Conservation (phyloP, 2,888 invertebrate genomes). For the Meta bourneti region DNA sequence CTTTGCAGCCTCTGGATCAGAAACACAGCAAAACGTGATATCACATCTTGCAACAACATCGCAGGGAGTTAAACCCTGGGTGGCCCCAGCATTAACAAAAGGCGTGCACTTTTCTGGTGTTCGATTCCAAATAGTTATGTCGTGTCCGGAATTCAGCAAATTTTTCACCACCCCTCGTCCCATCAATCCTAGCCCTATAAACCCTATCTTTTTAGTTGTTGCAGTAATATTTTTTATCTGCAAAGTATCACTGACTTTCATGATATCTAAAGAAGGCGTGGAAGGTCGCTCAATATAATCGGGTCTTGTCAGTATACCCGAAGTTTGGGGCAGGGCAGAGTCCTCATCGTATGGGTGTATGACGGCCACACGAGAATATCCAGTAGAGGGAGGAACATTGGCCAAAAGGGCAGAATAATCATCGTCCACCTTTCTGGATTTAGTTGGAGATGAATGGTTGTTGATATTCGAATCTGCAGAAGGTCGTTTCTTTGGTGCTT, state of each 20-base stretch:
- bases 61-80: slow-evolving; percentile 91
- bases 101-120: slow-evolving; percentile 93
- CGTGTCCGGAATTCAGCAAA: slow-evolving; percentile 93
- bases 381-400: slow-evolving; percentile 2
- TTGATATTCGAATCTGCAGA: not conserved
- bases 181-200: slow-evolving; percentile 97
- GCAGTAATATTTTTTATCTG: slow-evolving; percentile 92
- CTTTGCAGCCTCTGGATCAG: slow-evolving; percentile 95
- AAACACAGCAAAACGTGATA: slow-evolving; percentile 96
- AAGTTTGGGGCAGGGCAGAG: not conserved
- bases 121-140: slow-evolving; percentile 95
- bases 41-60: slow-evolving; percentile 95
- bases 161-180: slow-evolving; percentile 97
- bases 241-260: slow-evolving; percentile 88
- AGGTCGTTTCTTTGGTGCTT: not conserved
- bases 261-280: slow-evolving; percentile 88
- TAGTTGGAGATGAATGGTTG: not conserved
- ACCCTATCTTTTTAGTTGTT: slow-evolving; percentile 93
- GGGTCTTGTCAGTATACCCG: slow-evolving; percentile 7
- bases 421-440: not conserved
- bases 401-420: not conserved
- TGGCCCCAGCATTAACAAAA: slow-evolving; percentile 92
- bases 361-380: slow-evolving; percentile 5
- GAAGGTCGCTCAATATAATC: slow-evolving; percentile 18
- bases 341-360: not conserved